Conservation (phyloP, 2,888 invertebrate genomes). For the Cephus runcator region DNA sequence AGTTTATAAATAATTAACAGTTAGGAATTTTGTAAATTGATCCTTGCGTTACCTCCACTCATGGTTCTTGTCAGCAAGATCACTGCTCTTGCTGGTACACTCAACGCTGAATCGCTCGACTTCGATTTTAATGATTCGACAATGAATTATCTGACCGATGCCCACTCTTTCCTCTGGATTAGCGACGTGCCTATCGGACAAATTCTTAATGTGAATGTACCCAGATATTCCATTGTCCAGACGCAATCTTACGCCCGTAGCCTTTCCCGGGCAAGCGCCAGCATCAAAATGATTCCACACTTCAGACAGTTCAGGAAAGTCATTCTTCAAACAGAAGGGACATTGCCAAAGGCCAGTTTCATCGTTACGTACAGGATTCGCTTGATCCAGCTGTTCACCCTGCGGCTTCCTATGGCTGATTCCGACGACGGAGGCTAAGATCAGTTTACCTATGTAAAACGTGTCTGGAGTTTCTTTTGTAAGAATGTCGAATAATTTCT, state of each 20-base stretch:
- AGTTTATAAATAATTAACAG: not conserved
- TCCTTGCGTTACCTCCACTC: constrained; percentile 78
- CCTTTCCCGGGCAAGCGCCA: constrained; percentile 94
- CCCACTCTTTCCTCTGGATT: constrained; percentile 94
- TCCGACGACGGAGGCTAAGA: constrained; percentile 82
- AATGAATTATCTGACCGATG: constrained; percentile 84
- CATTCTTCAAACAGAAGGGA: constrained; percentile 95
- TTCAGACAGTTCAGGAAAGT: constrained; percentile 95
- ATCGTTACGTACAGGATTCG: constrained; percentile 94
- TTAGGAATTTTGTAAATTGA: constrained; percentile 7
- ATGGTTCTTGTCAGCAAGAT: constrained; percentile 88
- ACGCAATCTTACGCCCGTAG: constrained; percentile 88
- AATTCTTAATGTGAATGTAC: constrained; percentile 92
- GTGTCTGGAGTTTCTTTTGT: constrained; percentile 97
- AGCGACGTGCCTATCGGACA: constrained; percentile 92
- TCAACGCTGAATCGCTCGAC: constrained; percentile 94
- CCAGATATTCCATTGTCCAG: constrained; percentile 94
- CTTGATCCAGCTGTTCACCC: constrained; percentile 93
- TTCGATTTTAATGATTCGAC: constrained; percentile 94
- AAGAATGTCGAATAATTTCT: constrained; percentile 93
- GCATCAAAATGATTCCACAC: constrained; percentile 99
- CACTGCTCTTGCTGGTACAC: constrained; percentile 92
- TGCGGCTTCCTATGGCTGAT: constrained; percentile 90
- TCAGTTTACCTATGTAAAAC: constrained; percentile 89
- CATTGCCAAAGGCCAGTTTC: constrained; percentile 97